Percentiles rank a stretch among this genome's conserved stretches.
These are phyloP conservation scores for Tenodera sinensis DNA, from an alignment of 2,888 invertebrate genomes.

Conservation along the genomic window DNA sequence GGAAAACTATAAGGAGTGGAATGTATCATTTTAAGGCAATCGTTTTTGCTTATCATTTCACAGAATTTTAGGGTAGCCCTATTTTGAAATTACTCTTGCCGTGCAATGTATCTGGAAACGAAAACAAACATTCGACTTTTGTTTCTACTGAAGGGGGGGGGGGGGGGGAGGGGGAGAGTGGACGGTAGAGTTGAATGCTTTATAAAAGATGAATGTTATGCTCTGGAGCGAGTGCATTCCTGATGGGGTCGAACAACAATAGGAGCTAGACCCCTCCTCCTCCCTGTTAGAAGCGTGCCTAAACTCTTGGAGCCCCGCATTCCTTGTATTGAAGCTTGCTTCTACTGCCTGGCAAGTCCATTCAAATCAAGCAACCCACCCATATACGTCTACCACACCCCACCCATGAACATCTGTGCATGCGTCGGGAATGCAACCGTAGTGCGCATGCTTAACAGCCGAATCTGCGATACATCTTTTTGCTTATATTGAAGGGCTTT, in stretches of 20 bases:
- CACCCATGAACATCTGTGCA: background rate
- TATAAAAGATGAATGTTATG: background rate
- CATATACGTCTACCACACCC: background rate
- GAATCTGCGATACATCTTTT: too few relatives aligned
- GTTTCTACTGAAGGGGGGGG: background rate
- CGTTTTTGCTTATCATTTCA: too few relatives aligned
- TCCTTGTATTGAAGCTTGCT: background rate
- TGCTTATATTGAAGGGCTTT: too few relatives aligned
- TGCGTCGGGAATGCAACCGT: too few relatives aligned
- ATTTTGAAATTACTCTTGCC: too few relatives aligned
- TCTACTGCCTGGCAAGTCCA: background rate
- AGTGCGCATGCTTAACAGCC: background rate
- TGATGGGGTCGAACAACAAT: constrained; percentile 9
- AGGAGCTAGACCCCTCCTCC: background rate
- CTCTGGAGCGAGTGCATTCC: background rate
- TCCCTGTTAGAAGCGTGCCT: background rate
- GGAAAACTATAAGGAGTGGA: too few relatives aligned
- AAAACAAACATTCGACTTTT: background rate
- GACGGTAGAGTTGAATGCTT: background rate
- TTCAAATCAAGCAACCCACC: background rate
- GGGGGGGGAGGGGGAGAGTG: too few relatives aligned
- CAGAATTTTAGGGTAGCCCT: too few relatives aligned
- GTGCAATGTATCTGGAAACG: background rate
- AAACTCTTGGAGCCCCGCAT: background rate
- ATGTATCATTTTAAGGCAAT: too few relatives aligned